A percentile compares a stretch with the other conserved stretches of the same genome.
These are phyloP conservation scores for Lasioglossum lativentre DNA, from an alignment of 2,888 invertebrate species.

Conservation along the genomic window DNA sequence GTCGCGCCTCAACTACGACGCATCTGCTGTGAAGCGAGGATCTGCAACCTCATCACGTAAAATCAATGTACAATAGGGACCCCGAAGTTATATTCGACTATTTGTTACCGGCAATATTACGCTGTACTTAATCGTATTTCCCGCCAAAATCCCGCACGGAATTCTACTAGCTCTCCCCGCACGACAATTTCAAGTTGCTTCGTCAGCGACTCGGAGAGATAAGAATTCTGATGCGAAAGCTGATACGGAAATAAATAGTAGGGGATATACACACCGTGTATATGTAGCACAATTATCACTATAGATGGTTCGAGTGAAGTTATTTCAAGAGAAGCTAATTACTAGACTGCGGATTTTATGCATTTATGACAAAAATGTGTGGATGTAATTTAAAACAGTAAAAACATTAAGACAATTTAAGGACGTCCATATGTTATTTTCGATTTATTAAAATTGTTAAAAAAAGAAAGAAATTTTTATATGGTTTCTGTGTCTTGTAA, in stretches of 20 bases:
- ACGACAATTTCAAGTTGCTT: neutral
- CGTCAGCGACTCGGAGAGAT: neutral
- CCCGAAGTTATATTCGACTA: conserved; percentile 16
- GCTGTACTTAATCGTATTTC: conserved; percentile 7
- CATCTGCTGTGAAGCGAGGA: neutral
- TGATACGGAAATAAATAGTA: neutral
- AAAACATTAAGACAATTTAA: too few relatives aligned
- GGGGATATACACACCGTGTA: too few relatives aligned
- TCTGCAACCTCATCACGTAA: conserved; percentile 21
- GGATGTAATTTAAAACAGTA: too few relatives aligned
- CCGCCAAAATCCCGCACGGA: neutral
- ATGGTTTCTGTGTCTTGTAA: too few relatives aligned
- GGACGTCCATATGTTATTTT: too few relatives aligned
- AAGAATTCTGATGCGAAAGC: neutral
- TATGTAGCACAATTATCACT: too few relatives aligned
- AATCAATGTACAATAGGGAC: conserved; percentile 8
- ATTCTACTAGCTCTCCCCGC: neutral
- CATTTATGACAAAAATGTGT: too few relatives aligned
- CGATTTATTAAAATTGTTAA: too few relatives aligned
- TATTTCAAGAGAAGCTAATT: too few relatives aligned
- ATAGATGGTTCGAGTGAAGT: too few relatives aligned
- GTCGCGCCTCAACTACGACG: conserved; percentile 1
- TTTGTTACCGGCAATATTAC: conserved; percentile 17
- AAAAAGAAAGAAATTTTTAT: too few relatives aligned
- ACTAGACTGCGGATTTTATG: too few relatives aligned